These are phyloP conservation scores for Buphagus erythrorhynchus DNA, from an alignment of 2,797 vertebrate species.

Conservation along the genomic window DNA sequence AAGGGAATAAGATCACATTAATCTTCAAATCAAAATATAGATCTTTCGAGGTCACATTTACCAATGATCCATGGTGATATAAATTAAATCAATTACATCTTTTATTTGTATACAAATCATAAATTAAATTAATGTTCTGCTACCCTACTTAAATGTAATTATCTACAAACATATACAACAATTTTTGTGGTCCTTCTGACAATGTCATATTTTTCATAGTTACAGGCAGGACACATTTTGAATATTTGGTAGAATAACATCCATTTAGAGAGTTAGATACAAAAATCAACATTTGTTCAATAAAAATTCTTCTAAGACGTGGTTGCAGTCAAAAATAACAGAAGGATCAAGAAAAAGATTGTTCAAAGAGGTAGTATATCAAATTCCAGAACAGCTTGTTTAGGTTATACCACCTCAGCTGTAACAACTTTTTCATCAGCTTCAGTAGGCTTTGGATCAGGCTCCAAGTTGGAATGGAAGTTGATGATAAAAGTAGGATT, in stretches of 20 bases:
- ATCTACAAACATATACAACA: not conserved
- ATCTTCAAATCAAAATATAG: not conserved
- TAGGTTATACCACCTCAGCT: not conserved
- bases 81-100: constrained; percentile 4
- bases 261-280: not conserved
- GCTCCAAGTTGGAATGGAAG: not conserved
- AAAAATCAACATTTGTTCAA: not conserved
- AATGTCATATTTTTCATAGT: not conserved
- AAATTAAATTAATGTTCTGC: not conserved
- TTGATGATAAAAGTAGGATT: not conserved
- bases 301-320: not conserved
- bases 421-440: not conserved
- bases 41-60: constrained; percentile 2
- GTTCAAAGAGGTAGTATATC: not conserved
- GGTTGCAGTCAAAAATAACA: not conserved
- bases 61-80: not conserved
- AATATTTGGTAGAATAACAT: not conserved
- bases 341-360: not conserved
- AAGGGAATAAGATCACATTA: not conserved
- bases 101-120: not conserved
- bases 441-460: not conserved
- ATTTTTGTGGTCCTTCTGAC: not conserved
- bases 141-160: not conserved
- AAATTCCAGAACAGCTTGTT: not conserved
- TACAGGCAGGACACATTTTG: not conserved